phyloP scores from a whole-genome alignment of 2,888 invertebrate genomes.

The Coremacera marginata region DNA sequence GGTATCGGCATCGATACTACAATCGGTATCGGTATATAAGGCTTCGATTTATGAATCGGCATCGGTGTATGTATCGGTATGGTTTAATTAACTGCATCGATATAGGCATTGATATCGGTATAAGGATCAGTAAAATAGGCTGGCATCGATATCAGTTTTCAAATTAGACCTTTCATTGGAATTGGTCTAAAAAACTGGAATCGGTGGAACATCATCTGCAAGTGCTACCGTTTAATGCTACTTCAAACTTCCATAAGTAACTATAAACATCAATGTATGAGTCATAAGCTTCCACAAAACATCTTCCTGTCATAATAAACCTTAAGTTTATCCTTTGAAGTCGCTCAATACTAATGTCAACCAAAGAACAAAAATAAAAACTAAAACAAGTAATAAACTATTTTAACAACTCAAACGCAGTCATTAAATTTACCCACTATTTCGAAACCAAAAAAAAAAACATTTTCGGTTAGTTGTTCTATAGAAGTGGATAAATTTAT shows the following conservation, averaged over 20 bases:
- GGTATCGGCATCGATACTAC: too few relatives aligned
- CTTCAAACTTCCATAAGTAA: not conserved
- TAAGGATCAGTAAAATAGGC: too few relatives aligned
- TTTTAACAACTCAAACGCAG: constrained; percentile 11
- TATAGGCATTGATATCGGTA: too few relatives aligned
- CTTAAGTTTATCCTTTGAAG: constrained; percentile 1
- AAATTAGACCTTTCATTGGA: too few relatives aligned
- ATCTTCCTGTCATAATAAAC: not conserved
- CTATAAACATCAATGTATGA: too few relatives aligned
- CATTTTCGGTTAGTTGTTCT: not conserved
- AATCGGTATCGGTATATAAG: too few relatives aligned
- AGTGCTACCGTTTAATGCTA: not conserved
- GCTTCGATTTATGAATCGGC: too few relatives aligned
- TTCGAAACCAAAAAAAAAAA: not conserved
- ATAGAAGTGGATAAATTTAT: constrained; percentile 19
- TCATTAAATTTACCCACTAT: not conserved
- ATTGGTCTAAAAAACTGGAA: too few relatives aligned
- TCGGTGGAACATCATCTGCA: not conserved
- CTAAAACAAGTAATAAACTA: not conserved
- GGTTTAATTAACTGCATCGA: too few relatives aligned
- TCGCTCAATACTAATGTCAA: not conserved
- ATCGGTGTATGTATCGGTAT: too few relatives aligned
- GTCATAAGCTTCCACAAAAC: not conserved
- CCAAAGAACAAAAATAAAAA: not conserved
- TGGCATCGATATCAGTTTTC: too few relatives aligned